These are phyloP conservation scores for Hyla sarda DNA, from an alignment of 2,113 vertebrate species.

Conservation along the genomic window DNA sequence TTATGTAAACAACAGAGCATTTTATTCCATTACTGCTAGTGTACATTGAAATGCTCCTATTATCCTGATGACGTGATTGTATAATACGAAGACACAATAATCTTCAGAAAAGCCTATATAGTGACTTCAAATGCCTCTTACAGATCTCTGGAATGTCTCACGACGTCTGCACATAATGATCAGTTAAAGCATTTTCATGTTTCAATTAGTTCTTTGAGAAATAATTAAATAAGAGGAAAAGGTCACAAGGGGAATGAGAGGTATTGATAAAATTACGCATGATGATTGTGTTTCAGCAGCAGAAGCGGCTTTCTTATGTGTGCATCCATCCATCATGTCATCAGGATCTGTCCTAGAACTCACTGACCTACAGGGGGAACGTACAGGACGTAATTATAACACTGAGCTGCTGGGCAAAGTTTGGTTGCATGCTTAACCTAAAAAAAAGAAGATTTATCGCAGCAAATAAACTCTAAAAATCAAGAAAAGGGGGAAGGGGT, in stretches of 20 bases:
- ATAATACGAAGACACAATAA: not conserved
- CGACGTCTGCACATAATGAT: not conserved
- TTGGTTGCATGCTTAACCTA: too few relatives aligned
- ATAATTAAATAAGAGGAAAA: constrained; percentile 43
- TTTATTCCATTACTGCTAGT: too few relatives aligned
- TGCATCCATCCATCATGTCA: not conserved
- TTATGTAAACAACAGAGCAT: too few relatives aligned
- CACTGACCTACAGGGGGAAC: not conserved
- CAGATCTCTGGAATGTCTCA: not conserved
- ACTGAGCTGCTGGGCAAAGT: too few relatives aligned
- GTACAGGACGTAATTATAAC: too few relatives aligned
- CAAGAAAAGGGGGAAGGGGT: too few relatives aligned
- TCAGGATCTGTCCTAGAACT: not conserved
- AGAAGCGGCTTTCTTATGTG: not conserved
- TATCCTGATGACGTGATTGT: not conserved
- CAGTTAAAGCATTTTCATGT: not conserved
- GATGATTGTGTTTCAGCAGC: constrained; percentile 9
- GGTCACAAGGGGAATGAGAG: constrained; percentile 1
- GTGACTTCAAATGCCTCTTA: not conserved
- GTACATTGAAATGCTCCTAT: too few relatives aligned
- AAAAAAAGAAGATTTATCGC: too few relatives aligned
- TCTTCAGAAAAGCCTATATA: not conserved
- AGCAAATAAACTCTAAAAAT: too few relatives aligned
- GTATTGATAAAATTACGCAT: constrained; percentile 15
- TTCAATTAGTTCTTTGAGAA: not conserved